These are phyloP conservation scores for Agrochola circellaris DNA, from an alignment of 2,888 invertebrate species.

Conservation along the genomic window DNA sequence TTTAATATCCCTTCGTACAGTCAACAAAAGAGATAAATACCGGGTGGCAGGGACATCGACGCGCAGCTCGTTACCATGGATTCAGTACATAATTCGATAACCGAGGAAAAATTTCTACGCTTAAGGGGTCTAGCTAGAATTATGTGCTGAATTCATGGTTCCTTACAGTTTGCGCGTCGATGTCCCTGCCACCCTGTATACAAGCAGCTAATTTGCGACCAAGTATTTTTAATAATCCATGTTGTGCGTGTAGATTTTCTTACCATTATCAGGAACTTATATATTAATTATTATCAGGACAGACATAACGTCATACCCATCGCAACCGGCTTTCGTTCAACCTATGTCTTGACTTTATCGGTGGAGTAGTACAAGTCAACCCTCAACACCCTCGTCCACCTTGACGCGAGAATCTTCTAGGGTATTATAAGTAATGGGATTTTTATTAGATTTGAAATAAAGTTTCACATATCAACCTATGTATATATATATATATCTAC, in stretches of 20 bases:
- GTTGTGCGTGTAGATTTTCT: not conserved
- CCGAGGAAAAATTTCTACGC: too few relatives aligned
- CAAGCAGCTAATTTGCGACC: not conserved
- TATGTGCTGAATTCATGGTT: too few relatives aligned
- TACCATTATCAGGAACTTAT: not conserved
- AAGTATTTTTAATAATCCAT: not conserved
- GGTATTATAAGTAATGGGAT: not conserved
- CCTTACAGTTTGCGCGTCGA: too few relatives aligned
- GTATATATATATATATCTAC: not conserved
- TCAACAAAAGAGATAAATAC: not conserved
- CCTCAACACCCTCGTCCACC: not conserved
- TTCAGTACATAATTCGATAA: too few relatives aligned
- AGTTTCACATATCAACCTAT: not conserved
- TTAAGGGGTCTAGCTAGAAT: too few relatives aligned
- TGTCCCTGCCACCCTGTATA: too few relatives aligned
- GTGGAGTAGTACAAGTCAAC: not conserved
- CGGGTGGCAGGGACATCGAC: too few relatives aligned
- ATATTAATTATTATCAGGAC: not conserved
- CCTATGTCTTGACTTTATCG: not conserved
- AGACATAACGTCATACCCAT: constrained; percentile 1
- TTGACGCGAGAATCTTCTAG: not conserved
- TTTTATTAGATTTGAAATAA: not conserved
- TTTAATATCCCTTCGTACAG: not conserved
- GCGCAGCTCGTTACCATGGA: too few relatives aligned
- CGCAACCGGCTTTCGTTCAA: not conserved